phyloP scores from a whole-genome alignment of 2,113 vertebrate species.

The Corythoichthys intestinalis region DNA sequence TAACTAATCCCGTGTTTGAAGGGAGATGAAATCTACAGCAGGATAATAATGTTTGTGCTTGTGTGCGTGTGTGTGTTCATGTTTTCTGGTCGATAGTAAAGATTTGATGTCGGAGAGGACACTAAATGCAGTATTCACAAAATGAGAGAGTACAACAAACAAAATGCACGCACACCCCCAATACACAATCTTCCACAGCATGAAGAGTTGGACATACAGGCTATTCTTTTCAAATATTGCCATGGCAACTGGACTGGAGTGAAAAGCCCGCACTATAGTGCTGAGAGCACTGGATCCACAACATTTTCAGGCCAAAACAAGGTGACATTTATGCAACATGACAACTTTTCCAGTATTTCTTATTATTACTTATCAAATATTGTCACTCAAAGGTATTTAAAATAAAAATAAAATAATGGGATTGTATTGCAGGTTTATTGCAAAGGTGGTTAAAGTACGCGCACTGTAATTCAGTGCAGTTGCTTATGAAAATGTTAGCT shows the following conservation, averaged over 20 bases:
- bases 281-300: slow-evolving; percentile 37
- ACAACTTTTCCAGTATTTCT: not conserved
- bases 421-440: not conserved
- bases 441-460: not conserved
- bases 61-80: not conserved
- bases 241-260: slow-evolving; percentile 74
- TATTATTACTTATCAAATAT: not conserved
- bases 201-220: slow-evolving; percentile 59
- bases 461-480: not conserved
- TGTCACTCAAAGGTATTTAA: not conserved
- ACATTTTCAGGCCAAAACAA: slow-evolving; percentile 33
- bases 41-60: slow-evolving; percentile 1
- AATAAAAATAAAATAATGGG: not conserved
- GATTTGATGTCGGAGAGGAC: slow-evolving; percentile 26
- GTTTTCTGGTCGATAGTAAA: slow-evolving; percentile 9
- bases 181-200: slow-evolving; percentile 41
- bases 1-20: not conserved
- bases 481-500: too few relatives aligned
- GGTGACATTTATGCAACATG: slow-evolving; percentile 28
- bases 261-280: slow-evolving; percentile 46
- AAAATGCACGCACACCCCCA: slow-evolving; percentile 6
- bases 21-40: slow-evolving; percentile 8
- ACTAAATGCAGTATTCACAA: slow-evolving; percentile 19
- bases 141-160: slow-evolving; percentile 27
- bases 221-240: slow-evolving; percentile 70